Conservation (phyloP, 2,113 vertebrate species). For the Callipepla californica region DNA sequence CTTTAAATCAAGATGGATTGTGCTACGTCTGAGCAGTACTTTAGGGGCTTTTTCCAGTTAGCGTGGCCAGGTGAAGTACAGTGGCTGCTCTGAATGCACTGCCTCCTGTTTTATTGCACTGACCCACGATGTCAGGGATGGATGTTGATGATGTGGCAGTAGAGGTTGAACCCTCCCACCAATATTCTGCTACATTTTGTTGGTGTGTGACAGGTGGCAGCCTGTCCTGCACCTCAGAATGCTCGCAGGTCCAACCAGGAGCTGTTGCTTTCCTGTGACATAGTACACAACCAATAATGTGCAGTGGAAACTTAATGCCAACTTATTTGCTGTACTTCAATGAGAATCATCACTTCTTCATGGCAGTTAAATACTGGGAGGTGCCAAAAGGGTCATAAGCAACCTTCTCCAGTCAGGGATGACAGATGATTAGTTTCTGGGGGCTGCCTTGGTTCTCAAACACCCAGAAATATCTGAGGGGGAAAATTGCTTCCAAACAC, state of each 20-base stretch:
- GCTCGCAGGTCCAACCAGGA: neutral
- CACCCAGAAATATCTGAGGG: neutral
- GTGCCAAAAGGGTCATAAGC: neutral
- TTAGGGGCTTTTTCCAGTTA: neutral
- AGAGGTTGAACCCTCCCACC: neutral
- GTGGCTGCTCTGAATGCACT: neutral
- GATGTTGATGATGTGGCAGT: neutral
- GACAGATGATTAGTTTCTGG: neutral
- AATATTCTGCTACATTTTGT: neutral
- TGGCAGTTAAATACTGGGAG: neutral
- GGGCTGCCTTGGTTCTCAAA: neutral
- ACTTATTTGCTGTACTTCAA: neutral
- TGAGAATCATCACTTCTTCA: neutral
- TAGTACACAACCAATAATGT: neutral
- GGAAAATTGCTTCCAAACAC: neutral
- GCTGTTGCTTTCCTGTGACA: neutral
- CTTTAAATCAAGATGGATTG: neutral
- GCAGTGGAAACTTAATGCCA: neutral
- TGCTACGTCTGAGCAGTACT: neutral
- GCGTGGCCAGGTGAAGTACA: neutral
- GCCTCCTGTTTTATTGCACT: neutral
- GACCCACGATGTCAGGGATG: neutral
- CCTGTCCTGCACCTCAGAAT: neutral
- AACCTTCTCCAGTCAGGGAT: slow-evolving; percentile 8
- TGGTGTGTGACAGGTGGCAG: neutral